A percentile compares a stretch with the other conserved stretches of the same genome.
These are phyloP conservation scores for Clarias batrachus DNA, from an alignment of 2,113 vertebrate species.

Conservation along the genomic window DNA sequence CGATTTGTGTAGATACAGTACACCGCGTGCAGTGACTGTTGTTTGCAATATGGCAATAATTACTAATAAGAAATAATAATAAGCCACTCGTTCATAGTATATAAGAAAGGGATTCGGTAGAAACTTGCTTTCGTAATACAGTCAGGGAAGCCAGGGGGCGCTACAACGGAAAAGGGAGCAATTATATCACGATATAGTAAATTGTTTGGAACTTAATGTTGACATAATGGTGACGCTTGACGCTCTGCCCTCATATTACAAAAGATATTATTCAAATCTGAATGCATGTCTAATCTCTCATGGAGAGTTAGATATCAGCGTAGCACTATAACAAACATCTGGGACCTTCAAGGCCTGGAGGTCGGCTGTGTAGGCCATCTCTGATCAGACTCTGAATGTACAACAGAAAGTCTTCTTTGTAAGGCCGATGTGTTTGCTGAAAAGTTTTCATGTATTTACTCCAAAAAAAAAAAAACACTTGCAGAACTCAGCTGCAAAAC, in stretches of 20 bases:
- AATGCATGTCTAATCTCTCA: no score
- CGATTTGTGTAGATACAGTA: no score
- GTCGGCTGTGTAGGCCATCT: neutral
- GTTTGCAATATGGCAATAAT: no score
- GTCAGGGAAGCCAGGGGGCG: no score
- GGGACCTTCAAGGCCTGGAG: neutral
- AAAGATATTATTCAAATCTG: neutral
- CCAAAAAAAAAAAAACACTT: neutral
- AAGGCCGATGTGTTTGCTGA: neutral
- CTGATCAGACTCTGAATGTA: neutral
- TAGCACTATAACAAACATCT: neutral
- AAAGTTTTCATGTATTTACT: neutral
- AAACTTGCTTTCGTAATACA: no score
- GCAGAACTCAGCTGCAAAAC: conserved; percentile 21
- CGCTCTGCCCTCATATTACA: neutral
- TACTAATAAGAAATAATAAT: no score
- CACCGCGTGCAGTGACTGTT: no score
- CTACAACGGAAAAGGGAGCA: neutral
- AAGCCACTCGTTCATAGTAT: no score
- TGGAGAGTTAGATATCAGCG: neutral
- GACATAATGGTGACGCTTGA: neutral
- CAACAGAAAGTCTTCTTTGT: neutral
- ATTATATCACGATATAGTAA: neutral
- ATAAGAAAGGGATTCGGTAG: no score
- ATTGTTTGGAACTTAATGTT: neutral